These are phyloP conservation scores for Tromatobia lineatoria DNA, from an alignment of 2,888 invertebrate species.

Conservation along the genomic window DNA sequence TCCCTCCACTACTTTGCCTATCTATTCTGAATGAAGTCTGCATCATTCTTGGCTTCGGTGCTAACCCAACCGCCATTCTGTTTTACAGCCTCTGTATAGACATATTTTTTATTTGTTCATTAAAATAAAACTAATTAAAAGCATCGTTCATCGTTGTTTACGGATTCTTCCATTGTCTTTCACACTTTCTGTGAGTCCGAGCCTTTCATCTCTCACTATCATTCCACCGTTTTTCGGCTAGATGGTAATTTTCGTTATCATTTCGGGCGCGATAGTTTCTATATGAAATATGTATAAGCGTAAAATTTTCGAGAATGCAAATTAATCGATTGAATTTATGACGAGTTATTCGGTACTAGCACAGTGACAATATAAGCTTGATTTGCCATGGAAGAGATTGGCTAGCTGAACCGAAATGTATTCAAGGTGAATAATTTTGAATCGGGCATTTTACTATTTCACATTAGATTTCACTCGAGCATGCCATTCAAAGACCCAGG, in stretches of 20 bases:
- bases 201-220: conserved; percentile 6
- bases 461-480: too few species aligned
- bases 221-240: not conserved
- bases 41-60: conserved; percentile 55
- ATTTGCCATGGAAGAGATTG: not conserved
- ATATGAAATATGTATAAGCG: conserved; percentile 43
- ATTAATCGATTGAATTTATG: not conserved
- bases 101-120: conserved; percentile 22
- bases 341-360: not conserved
- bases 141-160: conserved; percentile 44
- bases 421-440: too few species aligned
- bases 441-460: too few species aligned
- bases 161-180: conserved; percentile 49
- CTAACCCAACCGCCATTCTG: conserved; percentile 27
- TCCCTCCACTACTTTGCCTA: conserved; percentile 33
- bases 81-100: conserved; percentile 22
- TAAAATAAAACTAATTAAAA: conserved; percentile 58
- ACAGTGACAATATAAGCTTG: conserved; percentile 4
- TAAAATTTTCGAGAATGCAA: conserved; percentile 27
- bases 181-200: not conserved
- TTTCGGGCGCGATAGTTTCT: conserved; percentile 16
- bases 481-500: too few species aligned
- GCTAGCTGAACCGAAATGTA: not conserved
- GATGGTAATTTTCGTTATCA: conserved; percentile 43
- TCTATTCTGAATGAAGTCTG: conserved; percentile 44